phyloP scores from a whole-genome alignment of 2,113 vertebrate genomes.

The Python bivittatus region DNA sequence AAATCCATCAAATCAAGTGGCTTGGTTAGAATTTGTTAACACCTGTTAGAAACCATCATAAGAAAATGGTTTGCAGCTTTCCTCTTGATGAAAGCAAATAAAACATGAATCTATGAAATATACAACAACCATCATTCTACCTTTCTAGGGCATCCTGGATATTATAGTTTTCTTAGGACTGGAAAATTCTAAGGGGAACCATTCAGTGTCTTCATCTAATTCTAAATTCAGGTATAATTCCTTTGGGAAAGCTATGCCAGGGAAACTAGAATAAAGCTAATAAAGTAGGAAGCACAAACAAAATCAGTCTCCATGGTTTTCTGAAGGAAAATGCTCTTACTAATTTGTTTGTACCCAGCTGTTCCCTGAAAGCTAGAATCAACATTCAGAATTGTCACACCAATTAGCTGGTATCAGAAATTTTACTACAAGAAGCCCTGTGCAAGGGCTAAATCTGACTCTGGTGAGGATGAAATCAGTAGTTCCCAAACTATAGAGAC shows the following conservation, averaged over 20 bases:
- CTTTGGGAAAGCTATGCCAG: background rate
- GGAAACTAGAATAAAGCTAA: background rate
- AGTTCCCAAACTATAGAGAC: background rate
- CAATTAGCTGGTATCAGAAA: background rate
- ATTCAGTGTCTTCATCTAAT: background rate
- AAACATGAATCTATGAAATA: background rate
- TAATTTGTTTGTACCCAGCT: background rate
- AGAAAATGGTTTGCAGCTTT: background rate
- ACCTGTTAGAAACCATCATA: background rate
- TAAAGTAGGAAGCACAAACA: background rate
- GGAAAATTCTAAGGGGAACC: background rate
- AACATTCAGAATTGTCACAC: background rate
- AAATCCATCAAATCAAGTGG: background rate
- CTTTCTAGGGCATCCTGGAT: background rate
- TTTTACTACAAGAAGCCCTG: background rate
- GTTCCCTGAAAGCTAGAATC: background rate
- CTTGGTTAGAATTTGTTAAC: background rate
- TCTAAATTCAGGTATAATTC: background rate
- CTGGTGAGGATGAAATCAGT: background rate
- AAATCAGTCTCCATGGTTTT: background rate
- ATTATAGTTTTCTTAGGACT: background rate
- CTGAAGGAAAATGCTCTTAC: background rate
- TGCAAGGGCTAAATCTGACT: background rate
- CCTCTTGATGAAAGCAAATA: background rate
- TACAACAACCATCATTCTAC: background rate